These are phyloP conservation scores for Caenorhabditis angaria DNA, from an alignment of 2,888 invertebrate species.

Conservation along the genomic window DNA sequence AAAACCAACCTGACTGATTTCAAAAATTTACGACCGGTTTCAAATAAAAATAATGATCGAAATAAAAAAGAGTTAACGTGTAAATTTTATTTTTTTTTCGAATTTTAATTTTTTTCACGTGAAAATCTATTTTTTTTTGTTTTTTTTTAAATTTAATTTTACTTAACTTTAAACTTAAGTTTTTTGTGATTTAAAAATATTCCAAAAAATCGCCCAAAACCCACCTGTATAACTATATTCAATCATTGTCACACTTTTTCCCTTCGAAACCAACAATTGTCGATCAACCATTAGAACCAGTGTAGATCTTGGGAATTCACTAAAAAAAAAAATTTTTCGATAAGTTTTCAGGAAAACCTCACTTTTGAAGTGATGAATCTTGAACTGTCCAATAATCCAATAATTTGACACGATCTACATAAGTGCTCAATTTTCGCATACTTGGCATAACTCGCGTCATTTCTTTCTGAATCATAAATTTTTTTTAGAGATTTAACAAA, in stretches of 20 bases:
- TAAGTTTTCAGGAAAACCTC: neutral
- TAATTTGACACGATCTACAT: conserved; percentile 50
- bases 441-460: neutral
- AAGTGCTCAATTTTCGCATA: conserved; percentile 23
- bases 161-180: no score
- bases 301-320: conserved; percentile 51
- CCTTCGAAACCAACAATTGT: conserved; percentile 49
- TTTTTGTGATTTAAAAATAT: no score
- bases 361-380: conserved; percentile 40
- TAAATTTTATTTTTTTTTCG: neutral
- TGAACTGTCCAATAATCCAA: conserved; percentile 59
- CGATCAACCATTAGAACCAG: conserved; percentile 57
- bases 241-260: conserved; percentile 25
- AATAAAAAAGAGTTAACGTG: no score
- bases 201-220: no score
- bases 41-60: no score
- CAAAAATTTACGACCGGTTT: no score
- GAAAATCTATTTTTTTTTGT: no score
- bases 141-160: no score
- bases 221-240: conserved; percentile 13
- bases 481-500: neutral
- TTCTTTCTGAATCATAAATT: neutral
- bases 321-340: conserved; percentile 17
- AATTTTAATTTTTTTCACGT: no score
- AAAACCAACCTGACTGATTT: no score